These are phyloP conservation scores for Conopomorpha cramerella DNA, from an alignment of 1,140 invertebrate species.

Conservation along the genomic window DNA sequence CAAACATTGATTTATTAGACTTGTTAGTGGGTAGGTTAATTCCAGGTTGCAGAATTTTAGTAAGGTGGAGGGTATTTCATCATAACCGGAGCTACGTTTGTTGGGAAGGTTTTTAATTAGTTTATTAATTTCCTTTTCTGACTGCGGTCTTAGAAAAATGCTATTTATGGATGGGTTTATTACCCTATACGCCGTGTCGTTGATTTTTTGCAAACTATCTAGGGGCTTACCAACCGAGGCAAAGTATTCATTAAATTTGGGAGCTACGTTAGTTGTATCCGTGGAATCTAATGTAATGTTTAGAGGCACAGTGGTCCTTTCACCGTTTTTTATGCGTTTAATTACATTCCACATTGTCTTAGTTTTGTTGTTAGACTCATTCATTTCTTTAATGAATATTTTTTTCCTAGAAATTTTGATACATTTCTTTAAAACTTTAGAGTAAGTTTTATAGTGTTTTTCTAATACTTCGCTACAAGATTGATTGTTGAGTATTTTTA, in stretches of 20 bases:
- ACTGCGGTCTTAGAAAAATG: too few species aligned
- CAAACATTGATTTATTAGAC: too few species aligned
- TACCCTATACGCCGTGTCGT: too few species aligned
- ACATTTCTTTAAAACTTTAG: background rate
- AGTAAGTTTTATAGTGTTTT: conserved; percentile 1
- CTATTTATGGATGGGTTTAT: too few species aligned
- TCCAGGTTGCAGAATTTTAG: too few species aligned
- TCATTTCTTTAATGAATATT: background rate
- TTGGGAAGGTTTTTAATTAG: too few species aligned
- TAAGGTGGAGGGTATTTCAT: too few species aligned
- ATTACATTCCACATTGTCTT: conserved; percentile 2
- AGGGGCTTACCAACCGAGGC: background rate
- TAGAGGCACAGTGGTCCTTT: background rate
- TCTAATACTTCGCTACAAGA: conserved; percentile 1
- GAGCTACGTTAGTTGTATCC: background rate
- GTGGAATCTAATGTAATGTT: background rate
- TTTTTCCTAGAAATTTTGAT: background rate
- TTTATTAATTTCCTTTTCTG: too few species aligned
- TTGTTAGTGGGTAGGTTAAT: too few species aligned
- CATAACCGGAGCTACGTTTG: too few species aligned
- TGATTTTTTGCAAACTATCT: too few species aligned
- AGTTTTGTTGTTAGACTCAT: conserved; percentile 1
- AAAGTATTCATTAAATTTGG: conserved; percentile 1
- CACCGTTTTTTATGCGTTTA: background rate
- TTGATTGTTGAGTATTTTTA: conserved; percentile 1